Evolutionary conservation across 2,888 invertebrate genomes (phyloP), one percentile per base, ranked within the genome.

Genomic region (Polylopha cassiicola): DNA sequence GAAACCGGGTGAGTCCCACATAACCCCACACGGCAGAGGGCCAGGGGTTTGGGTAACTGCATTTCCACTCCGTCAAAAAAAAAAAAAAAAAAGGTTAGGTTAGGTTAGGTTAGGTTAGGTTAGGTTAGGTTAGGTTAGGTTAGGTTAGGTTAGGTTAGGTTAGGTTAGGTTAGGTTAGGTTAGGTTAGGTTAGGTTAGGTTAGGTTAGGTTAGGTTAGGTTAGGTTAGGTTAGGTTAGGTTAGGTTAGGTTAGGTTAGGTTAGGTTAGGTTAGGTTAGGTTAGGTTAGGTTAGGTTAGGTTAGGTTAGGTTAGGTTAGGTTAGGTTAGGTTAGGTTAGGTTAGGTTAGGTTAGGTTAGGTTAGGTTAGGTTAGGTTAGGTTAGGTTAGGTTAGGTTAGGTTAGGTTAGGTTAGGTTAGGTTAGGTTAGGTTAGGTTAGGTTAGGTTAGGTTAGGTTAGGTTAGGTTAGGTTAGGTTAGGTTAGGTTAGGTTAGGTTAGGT

Each of bases 391-490:
- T 44, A 44, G 44, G 44, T 44, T 44, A 44, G 44, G 44, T 44
- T 44, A 44, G 44, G 44, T 44, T 44, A 44, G 44, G 44, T 44
- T 44, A 44, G 44, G 44, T 44, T 44, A 44, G 46, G 46, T 43
- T 39, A 39, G 46, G 43, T 43, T 39, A 44, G 43, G 48, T 43
- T 46, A 46, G 45, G 45, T 43, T 45, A 41, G 47, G 43, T 45
- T 43, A 48, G 50, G 50, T 48, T 48, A 44, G 50, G 50, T 43
- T 46, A 50, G 50, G 50, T 46, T 46, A 48, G 50, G 50, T 48
- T 45, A 46, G 48, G 50, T 46, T 47, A 48, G 50, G 50, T 48
- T 48, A 50, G 50, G 49, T 47, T 47, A 49, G 49, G 49, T 46
- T 46, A 47, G 48, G 44, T 46, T 44, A 46, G 46, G 46, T 46